Evolutionary conservation across 2,797 vertebrate species (phyloP), one percentile per base, ranked within the genome.

Genomic region (Corythornis leucogaster): DNA sequence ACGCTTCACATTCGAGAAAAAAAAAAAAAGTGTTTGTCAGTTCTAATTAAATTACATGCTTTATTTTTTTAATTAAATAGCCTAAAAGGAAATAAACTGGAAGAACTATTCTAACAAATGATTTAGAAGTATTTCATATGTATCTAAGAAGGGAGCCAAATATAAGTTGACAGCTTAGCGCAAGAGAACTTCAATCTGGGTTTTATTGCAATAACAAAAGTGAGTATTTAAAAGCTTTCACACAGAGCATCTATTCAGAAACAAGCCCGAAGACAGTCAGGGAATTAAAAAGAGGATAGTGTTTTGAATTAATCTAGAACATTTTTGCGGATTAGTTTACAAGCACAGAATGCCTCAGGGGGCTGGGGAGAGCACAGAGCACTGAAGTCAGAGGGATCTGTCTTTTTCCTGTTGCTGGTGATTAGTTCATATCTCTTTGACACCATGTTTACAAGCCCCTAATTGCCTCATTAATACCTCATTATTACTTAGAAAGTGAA

Each of bases 401-500:
- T 87, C 89, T 94, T 96, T 96, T 96, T 96, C 93, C 94, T 95
- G 76, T 95, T 95, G 67, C 67, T 96, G 75, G 89, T 93, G 94
- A 96, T 97, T 97, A 97, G 95, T 94, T 96, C 95, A 96, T 96
- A 94, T 96, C 96, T 97, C 92, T 93, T 94, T 93, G 96, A 97
- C 96, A 97, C 96, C 82, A 94, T 95, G 93, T 97, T 97, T 97
- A 95, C 97, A 97, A 96, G 94, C 94, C 96, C 97, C 96, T 98
- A 98, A 98, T 97, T 97, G 97, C 97, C 96, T 98, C 97, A 97
- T 98, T 98, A 98, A 98, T 98, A 97, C 97, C 97, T 97, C 94
- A 97, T 98, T 97, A 97, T 98, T 97, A 97, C 96, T 91, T 90
- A 96, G 95, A 97, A 97, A 95, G 94, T 95, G 96, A 97, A 96